Base-by-base conservation (phyloP, 2,888 invertebrate species). In the Trachelus stipa region DNA sequence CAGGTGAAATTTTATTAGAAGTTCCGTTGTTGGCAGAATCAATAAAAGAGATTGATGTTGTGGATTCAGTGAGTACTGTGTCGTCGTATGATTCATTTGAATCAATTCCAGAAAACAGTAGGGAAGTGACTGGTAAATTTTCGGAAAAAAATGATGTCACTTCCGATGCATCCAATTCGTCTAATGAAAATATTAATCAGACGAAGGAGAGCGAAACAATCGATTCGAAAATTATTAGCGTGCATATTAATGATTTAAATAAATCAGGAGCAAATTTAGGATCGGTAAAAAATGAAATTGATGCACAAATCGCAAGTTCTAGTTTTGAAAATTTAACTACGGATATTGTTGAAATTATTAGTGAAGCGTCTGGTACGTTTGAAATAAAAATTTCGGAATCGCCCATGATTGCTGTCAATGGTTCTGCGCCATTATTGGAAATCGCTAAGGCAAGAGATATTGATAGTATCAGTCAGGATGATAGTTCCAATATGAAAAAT, bases 331-430 rank as follows among this genome's bases (percentile, higher is more conserved):
- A 69, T 69, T 0, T 33, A 12, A 31, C 69, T 33, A 33, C 30
- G 33, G 33, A 33, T 12, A 69, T 69, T 31, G 4, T 33, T 4
- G 33, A 30, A 30, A 30, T 31, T n/a, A 12, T 12, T 33, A 11
- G 12, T 11, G 69, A 33, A n/a, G 12, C 33, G 31, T 69, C 85
- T 33, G 83, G 86, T 68, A 85, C 84, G 35, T 87, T 88, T 77
- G 89, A 89, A 79, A 84, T 90, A 11, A 88, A 88, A 40, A 84
- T 90, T 68, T 85, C 83, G 1, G 88, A 89, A 73, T 85, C 84
- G 0, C 86, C 90, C 0, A 83, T 82, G 40, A 82, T 87, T 77
- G 77, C 86, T 30, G 88, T 88, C 1, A 89, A 89, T 75, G 87
- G 88, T 81, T 85, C 85, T 34, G 86, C 87, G 69, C 87, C 87